Conservation (phyloP, 2,888 invertebrate species). For the Melinopterus prodromus region DNA sequence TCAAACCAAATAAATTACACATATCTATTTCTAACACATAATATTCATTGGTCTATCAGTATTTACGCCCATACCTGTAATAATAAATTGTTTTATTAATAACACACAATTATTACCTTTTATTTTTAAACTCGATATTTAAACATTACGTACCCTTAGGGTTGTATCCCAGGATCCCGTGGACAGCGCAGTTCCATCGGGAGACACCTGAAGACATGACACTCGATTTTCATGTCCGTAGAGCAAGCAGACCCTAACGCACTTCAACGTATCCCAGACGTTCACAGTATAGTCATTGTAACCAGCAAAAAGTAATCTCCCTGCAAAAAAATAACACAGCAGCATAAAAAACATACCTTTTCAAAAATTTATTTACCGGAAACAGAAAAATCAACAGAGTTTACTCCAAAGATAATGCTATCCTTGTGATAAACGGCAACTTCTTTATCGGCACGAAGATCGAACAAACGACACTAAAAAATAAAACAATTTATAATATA, state of each 20-base stretch:
- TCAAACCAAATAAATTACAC: constrained; percentile 8
- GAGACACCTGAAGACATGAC: constrained; percentile 90
- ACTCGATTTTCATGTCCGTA: constrained; percentile 98
- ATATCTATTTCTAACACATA: constrained; percentile 10
- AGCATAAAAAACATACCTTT: constrained; percentile 16
- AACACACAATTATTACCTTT: too few relatives aligned
- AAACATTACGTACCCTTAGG: constrained; percentile 68
- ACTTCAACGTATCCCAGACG: constrained; percentile 98
- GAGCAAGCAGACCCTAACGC: constrained; percentile 85
- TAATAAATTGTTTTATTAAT: background rate
- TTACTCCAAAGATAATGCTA: constrained; percentile 96
- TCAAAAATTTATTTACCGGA: constrained; percentile 65
- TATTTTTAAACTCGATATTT: background rate
- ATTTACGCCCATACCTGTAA: constrained; percentile 55
- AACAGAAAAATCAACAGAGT: constrained; percentile 96
- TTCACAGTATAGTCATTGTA: constrained; percentile 99
- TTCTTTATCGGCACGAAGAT: constrained; percentile 97
- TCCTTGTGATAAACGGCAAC: constrained; percentile 96
- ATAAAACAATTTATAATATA: constrained; percentile 12
- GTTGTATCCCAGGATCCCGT: constrained; percentile 98
- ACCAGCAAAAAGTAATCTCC: constrained; percentile 95
- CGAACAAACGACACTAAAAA: constrained; percentile 90
- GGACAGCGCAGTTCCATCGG: constrained; percentile 96
- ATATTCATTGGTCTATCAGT: background rate
- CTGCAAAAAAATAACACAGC: constrained; percentile 57